These are phyloP conservation scores for Adineta ricciae DNA, from an alignment of 2,888 invertebrate genomes.

Conservation along the genomic window DNA sequence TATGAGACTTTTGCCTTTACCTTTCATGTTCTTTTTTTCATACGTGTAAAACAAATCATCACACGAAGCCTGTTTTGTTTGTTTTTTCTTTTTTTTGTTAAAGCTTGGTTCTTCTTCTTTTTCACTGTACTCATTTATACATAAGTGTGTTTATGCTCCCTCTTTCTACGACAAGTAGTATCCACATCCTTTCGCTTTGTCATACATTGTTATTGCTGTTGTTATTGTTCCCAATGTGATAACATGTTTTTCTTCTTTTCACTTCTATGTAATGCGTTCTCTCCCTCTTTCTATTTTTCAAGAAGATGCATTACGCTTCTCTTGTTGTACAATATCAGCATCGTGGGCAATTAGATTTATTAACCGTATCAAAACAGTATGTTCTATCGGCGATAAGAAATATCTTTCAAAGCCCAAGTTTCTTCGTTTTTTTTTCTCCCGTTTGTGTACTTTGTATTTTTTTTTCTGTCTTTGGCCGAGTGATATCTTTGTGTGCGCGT, in stretches of 20 bases:
- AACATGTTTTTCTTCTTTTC: neutral
- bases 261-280: neutral
- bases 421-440: neutral
- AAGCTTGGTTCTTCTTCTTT: neutral
- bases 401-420: neutral
- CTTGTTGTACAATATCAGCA: neutral
- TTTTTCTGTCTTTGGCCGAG: slow-evolving; percentile 12
- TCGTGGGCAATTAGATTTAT: neutral
- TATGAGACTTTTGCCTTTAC: neutral
- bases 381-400: neutral
- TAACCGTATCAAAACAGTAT: neutral
- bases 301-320: neutral
- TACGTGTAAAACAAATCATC: neutral
- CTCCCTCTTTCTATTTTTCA: neutral
- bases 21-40: neutral
- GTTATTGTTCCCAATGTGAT: neutral
- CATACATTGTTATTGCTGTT: neutral
- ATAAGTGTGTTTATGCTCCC: neutral
- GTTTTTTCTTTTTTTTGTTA: neutral
- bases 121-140: neutral
- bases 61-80: neutral
- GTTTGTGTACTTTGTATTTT: neutral
- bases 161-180: neutral
- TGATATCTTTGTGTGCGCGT: neutral
- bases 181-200: neutral